Percentiles rank a stretch among this genome's conserved stretches.
Evolutionary conservation across 1,140 invertebrate genomes (phyloP).

Genomic region (Myzus persicae): DNA sequence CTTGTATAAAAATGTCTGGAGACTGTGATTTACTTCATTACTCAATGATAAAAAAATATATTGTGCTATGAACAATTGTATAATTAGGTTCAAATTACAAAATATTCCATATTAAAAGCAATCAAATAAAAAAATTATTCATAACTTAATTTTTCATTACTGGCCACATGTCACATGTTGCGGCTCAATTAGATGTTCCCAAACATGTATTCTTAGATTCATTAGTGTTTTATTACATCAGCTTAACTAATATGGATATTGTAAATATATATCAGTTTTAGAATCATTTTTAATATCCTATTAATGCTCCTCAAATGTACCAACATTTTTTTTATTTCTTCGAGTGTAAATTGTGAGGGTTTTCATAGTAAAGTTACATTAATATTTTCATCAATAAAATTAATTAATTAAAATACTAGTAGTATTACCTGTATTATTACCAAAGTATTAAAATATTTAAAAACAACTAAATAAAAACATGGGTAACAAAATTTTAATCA

Average conservation of each 20-base stretch:
- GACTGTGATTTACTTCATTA: background rate
- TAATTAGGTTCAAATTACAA: background rate
- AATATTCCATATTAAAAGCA: background rate
- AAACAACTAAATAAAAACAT: background rate
- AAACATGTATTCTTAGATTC: no score
- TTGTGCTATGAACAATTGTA: background rate
- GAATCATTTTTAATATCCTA: no score
- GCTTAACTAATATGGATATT: no score
- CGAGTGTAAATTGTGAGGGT: background rate
- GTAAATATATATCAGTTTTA: no score
- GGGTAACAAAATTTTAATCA: no score
- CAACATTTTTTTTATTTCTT: background rate
- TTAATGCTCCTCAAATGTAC: no score
- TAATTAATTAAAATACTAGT: background rate
- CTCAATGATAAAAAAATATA: background rate
- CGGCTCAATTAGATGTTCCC: background rate
- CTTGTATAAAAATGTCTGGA: background rate
- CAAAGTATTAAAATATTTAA: background rate
- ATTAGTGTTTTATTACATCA: no score
- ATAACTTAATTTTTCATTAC: background rate
- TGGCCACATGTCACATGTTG: background rate
- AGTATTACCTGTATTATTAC: background rate
- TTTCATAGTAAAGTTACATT: background rate
- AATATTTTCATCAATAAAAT: background rate
- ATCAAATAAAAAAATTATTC: background rate